phyloP scores from a whole-genome alignment of 2,888 invertebrate species.

The Gari tellinella region DNA sequence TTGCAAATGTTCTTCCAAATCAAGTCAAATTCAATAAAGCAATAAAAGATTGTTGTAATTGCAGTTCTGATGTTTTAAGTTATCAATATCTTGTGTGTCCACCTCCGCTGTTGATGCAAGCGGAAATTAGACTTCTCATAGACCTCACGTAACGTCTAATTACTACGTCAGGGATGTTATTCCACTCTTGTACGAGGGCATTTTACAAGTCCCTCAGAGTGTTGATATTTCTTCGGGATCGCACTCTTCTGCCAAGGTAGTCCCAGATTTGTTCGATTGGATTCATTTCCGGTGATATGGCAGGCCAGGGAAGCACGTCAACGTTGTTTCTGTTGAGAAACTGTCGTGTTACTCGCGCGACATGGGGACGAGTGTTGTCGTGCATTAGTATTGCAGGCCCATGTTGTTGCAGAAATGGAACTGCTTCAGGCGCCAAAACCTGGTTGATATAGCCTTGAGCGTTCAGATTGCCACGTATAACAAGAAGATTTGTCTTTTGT shows the following conservation, averaged over 20 bases:
- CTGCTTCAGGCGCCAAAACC: constrained; percentile 8
- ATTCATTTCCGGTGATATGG: constrained; percentile 20
- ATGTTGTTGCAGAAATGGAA: constrained; percentile 14
- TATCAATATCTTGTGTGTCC: no score
- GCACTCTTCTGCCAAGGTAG: constrained; percentile 9
- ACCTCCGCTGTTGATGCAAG: no score
- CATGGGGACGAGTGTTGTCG: constrained; percentile 20
- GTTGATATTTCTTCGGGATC: constrained; percentile 1
- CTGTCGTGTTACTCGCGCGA: constrained; percentile 10
- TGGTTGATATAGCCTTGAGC: constrained; percentile 18
- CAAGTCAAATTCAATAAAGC: no score
- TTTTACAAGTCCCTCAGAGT: no score
- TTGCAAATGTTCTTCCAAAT: no score
- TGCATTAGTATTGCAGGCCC: constrained; percentile 12
- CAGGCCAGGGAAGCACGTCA: constrained; percentile 22
- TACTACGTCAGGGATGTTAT: no score
- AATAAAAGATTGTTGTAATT: no score
- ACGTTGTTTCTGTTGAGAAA: constrained; percentile 18
- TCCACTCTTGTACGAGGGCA: no score
- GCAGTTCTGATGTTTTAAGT: no score
- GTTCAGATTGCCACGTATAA: constrained; percentile 14
- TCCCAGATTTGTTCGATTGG: constrained; percentile 30
- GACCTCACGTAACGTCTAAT: no score
- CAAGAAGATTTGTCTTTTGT: constrained; percentile 12
- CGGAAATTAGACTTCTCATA: no score